These are phyloP conservation scores for Pseudorectes ferrugineus DNA, from an alignment of 2,113 vertebrate species.

Conservation along the genomic window DNA sequence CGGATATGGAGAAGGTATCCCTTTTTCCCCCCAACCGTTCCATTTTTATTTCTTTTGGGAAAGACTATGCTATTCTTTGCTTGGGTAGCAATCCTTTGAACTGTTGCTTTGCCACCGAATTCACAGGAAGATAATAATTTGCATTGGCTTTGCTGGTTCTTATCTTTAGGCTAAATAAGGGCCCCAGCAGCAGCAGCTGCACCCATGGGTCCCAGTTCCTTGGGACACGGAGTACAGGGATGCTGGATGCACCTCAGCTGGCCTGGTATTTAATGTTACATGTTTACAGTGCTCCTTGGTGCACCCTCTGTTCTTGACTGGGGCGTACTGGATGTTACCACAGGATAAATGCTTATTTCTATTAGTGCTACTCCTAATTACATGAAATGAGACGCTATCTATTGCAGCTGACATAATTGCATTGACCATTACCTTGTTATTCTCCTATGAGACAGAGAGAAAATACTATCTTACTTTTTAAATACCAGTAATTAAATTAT, in stretches of 20 bases:
- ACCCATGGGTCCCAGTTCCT: background rate
- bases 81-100: background rate
- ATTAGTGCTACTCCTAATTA: conserved; percentile 36
- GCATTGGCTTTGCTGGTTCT: background rate
- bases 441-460: conserved; percentile 19
- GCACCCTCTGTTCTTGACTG: background rate
- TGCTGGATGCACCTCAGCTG: background rate
- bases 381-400: background rate
- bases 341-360: conserved; percentile 11
- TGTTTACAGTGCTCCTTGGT: background rate
- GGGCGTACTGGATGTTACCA: background rate
- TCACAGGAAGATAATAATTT: background rate
- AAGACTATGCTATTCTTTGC: background rate
- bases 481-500: conserved; percentile 35
- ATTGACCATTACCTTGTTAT: conserved; percentile 51
- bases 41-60: conserved; percentile 28
- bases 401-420: conserved; percentile 47
- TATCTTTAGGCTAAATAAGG: background rate
- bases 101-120: background rate
- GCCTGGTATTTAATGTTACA: background rate
- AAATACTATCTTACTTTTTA: conserved; percentile 22
- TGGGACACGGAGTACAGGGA: background rate
- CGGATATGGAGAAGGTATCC: background rate
- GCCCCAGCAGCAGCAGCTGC: background rate
- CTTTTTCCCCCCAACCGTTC: background rate